phyloP scores from a whole-genome alignment of 2,888 invertebrate species.

The Latrodectus elegans region DNA sequence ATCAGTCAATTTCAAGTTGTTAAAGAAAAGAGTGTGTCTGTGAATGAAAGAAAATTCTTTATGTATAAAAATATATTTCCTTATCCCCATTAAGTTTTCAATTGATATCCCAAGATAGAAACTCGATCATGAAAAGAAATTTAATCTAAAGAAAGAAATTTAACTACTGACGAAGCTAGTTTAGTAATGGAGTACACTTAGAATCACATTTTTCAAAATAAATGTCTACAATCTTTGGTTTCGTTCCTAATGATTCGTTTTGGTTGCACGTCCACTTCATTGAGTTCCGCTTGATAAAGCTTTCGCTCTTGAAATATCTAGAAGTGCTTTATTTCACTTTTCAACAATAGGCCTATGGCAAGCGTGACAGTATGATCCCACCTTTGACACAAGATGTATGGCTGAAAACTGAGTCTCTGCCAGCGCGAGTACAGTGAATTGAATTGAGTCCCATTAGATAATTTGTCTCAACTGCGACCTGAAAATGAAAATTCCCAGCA shows the following conservation, averaged over 20 bases:
- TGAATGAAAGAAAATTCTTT: no score
- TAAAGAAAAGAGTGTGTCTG: no score
- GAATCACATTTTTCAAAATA: constrained; percentile 20
- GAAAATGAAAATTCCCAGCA: constrained; percentile 57
- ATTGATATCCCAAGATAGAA: no score
- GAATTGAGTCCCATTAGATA: constrained; percentile 51
- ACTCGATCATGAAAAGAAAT: no score
- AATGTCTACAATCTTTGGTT: constrained; percentile 25
- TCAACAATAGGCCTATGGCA: constrained; percentile 45
- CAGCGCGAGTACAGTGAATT: constrained; percentile 40
- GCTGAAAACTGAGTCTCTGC: constrained; percentile 55
- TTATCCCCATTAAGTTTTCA: no score
- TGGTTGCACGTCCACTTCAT: constrained; percentile 36
- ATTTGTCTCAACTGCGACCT: constrained; percentile 32
- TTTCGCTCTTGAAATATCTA: constrained; percentile 63
- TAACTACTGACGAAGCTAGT: constrained; percentile 45
- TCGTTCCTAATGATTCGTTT: constrained; percentile 46
- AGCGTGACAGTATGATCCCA: constrained; percentile 51
- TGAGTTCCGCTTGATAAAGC: constrained; percentile 58
- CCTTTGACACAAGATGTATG: constrained; percentile 62
- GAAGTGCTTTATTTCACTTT: constrained; percentile 61
- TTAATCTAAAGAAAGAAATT: constrained; percentile 18
- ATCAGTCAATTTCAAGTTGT: no score
- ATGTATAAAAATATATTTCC: no score
- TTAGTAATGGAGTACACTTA: constrained; percentile 30